Evolutionary conservation across 2,888 invertebrate genomes (phyloP).

Genomic region (Dusona sp.): DNA sequence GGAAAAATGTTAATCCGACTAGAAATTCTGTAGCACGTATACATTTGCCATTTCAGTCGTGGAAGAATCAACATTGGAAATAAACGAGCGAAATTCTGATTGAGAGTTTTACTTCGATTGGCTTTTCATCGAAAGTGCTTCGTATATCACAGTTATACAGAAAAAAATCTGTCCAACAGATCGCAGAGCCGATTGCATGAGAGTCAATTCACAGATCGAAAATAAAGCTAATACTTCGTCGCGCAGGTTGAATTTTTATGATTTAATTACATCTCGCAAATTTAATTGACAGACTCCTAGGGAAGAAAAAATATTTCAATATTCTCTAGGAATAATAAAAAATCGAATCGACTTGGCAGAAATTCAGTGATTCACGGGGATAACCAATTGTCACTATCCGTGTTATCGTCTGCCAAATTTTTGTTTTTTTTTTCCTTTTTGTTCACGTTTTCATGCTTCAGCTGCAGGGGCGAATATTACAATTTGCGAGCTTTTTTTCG

Average conservation of each 20-base stretch:
- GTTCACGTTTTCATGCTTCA: slow-evolving; percentile 42
- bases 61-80: neutral
- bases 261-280: slow-evolving; percentile 1
- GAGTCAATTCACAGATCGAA: neutral
- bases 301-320: slow-evolving; percentile 7
- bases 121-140: neutral
- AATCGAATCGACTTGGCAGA: slow-evolving; percentile 20
- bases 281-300: slow-evolving; percentile 8
- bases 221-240: neutral
- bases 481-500: slow-evolving; percentile 21
- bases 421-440: slow-evolving; percentile 44
- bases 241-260: slow-evolving; percentile 10
- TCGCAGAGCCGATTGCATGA: neutral
- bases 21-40: neutral
- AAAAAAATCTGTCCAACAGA: neutral
- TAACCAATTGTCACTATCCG: slow-evolving; percentile 3
- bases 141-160: neutral
- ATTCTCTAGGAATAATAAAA: slow-evolving; percentile 11
- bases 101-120: slow-evolving; percentile 1
- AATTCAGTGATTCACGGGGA: slow-evolving; percentile 32
- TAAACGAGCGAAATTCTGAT: slow-evolving; percentile 10
- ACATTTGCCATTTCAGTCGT: neutral
- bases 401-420: slow-evolving; percentile 23
- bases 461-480: slow-evolving; percentile 11
- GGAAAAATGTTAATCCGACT: neutral